Evolutionary conservation across 2,888 invertebrate genomes (phyloP).

Genomic region (Lingula anatina): DNA sequence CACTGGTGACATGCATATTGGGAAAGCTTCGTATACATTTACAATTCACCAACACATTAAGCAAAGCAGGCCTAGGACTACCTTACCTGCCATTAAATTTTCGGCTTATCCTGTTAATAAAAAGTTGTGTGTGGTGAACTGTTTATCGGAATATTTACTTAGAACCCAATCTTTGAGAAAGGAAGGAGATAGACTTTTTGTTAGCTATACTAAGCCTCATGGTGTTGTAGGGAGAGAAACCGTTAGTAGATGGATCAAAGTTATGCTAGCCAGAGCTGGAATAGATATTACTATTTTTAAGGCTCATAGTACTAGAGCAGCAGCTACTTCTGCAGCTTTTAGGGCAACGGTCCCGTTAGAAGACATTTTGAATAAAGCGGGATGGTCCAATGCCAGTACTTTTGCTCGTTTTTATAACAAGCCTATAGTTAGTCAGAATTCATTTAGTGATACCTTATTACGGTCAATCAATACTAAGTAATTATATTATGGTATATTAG

Average conservation of each 20-base stretch:
- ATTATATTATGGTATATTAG: no score
- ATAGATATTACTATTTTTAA: constrained; percentile 4
- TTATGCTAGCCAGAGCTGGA: constrained; percentile 4
- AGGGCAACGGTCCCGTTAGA: neutral
- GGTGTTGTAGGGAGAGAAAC: constrained; percentile 6
- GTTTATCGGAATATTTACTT: constrained; percentile 2
- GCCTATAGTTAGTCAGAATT: neutral
- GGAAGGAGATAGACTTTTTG: neutral
- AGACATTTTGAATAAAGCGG: constrained; percentile 8
- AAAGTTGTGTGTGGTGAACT: constrained; percentile 1
- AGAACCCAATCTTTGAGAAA: constrained; percentile 1
- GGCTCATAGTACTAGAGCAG: constrained; percentile 8
- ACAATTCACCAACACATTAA: neutral
- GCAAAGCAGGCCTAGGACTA: neutral
- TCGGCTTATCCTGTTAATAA: neutral
- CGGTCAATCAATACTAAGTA: no score
- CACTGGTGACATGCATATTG: neutral
- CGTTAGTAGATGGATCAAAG: constrained; percentile 7
- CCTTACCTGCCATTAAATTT: neutral
- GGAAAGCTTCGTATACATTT: neutral
- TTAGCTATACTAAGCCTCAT: constrained; percentile 8
- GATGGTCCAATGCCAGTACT: constrained; percentile 6
- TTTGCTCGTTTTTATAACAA: constrained; percentile 7
- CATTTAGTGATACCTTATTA: no score
- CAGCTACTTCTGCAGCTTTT: constrained; percentile 5